phyloP scores from a whole-genome alignment of 2,888 invertebrate species.

The Aphidoletes aphidimyza region DNA sequence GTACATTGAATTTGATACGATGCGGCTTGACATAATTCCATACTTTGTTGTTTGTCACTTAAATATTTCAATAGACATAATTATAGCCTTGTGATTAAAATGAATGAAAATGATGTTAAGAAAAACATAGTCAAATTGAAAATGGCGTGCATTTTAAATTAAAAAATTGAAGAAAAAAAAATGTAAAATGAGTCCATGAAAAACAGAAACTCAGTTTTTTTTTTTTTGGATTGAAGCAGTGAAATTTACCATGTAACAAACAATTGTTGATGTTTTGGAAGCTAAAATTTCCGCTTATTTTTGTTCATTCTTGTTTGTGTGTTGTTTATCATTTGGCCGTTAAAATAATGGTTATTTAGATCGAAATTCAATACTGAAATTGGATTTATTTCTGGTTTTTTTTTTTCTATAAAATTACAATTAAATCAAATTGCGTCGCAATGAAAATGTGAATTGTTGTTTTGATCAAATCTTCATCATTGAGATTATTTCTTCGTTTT shows the following conservation, averaged over 20 bases:
- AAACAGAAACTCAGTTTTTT: not conserved
- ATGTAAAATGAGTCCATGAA: not conserved
- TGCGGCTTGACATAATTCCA: slow-evolving; percentile 28
- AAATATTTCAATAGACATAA: not conserved
- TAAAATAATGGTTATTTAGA: slow-evolving; percentile 28
- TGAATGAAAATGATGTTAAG: not conserved
- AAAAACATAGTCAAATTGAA: not conserved
- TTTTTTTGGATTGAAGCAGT: not conserved
- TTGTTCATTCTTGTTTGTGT: not conserved
- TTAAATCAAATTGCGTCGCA: too few relatives aligned
- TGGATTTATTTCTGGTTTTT: not conserved
- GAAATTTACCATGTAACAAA: not conserved
- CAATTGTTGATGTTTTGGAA: not conserved
- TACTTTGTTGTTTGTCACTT: slow-evolving; percentile 34
- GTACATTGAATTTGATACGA: slow-evolving; percentile 10
- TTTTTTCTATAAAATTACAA: not conserved
- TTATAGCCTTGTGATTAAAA: not conserved
- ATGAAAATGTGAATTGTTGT: not conserved
- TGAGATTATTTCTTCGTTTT: too few relatives aligned
- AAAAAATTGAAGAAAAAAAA: not conserved
- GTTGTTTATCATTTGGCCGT: slow-evolving; percentile 1
- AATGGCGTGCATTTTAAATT: not conserved
- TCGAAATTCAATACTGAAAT: slow-evolving; percentile 19
- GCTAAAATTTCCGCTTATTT: not conserved
- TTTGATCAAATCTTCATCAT: not conserved